Evolutionary conservation across 1,140 invertebrate genomes (phyloP).

Genomic region (Chlorops oryzae): DNA sequence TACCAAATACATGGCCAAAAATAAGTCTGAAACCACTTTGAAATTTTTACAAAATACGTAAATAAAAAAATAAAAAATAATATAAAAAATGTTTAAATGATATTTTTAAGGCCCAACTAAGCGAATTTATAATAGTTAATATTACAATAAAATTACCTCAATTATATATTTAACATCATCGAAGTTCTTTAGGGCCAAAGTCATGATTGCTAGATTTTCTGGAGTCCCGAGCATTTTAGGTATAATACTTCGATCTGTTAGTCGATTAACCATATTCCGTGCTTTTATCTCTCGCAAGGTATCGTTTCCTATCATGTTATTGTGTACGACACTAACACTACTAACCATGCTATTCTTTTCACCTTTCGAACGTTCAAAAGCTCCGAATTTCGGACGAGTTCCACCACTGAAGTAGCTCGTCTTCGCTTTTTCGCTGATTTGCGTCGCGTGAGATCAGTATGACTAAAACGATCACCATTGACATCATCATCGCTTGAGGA

Average conservation of each 20-base stretch:
- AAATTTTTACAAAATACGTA: too few relatives aligned
- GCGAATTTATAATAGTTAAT: too few relatives aligned
- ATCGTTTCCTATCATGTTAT: background rate
- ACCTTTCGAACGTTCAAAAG: too few relatives aligned
- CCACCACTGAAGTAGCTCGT: slow-evolving; percentile 28
- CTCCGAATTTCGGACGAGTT: too few relatives aligned
- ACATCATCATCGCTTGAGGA: slow-evolving; percentile 42
- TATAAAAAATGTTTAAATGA: too few relatives aligned
- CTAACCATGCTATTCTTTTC: slow-evolving; percentile 2
- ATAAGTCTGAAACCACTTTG: too few relatives aligned
- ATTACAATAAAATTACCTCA: slow-evolving; percentile 22
- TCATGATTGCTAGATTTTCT: slow-evolving; percentile 40
- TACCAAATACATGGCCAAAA: too few relatives aligned
- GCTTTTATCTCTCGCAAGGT: slow-evolving; percentile 1
- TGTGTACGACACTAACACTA: background rate
- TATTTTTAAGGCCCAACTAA: too few relatives aligned
- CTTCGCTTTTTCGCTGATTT: slow-evolving; percentile 28
- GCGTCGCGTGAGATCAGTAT: slow-evolving; percentile 27
- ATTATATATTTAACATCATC: slow-evolving; percentile 44
- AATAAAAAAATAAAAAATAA: too few relatives aligned
- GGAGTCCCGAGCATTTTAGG: slow-evolving; percentile 38
- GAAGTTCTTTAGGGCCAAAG: slow-evolving; percentile 35
- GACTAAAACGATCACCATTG: slow-evolving; percentile 31
- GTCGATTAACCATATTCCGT: background rate
- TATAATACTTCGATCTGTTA: slow-evolving; percentile 30